phyloP scores from a whole-genome alignment of 2,113 vertebrate species.

The Tretioscincus oriximinensis region DNA sequence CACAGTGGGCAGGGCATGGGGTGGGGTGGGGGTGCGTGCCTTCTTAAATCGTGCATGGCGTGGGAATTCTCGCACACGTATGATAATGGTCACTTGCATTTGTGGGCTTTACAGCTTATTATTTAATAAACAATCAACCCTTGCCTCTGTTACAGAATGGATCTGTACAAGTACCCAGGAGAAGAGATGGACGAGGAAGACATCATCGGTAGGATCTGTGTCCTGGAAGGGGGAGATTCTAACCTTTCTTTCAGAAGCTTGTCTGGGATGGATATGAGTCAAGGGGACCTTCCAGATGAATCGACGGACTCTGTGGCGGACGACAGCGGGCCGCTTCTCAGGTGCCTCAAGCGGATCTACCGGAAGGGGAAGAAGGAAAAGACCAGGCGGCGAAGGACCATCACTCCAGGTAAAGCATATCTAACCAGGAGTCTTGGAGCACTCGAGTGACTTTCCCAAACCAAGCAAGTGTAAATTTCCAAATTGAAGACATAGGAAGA shows the following conservation, averaged over 20 bases:
- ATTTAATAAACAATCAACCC: no score
- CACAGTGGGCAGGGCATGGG: no score
- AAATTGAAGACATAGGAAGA: no score
- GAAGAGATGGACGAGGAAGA: background rate
- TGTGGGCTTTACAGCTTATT: no score
- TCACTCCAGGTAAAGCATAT: background rate
- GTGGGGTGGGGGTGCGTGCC: no score
- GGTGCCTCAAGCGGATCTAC: slow-evolving; percentile 29
- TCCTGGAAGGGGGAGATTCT: background rate
- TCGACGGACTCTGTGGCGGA: background rate
- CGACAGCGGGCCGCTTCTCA: background rate
- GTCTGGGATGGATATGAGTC: background rate
- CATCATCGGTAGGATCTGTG: background rate
- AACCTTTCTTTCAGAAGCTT: background rate
- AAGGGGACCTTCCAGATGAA: background rate
- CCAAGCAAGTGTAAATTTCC: no score
- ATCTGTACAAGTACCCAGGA: background rate
- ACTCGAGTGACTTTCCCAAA: no score
- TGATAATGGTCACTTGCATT: no score
- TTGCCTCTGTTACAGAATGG: background rate
- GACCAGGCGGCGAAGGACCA: background rate
- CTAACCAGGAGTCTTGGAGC: background rate
- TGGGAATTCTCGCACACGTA: no score
- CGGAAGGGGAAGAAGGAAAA: slow-evolving; percentile 12
- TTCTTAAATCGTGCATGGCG: no score